A percentile compares a stretch with the other conserved stretches of the same genome.
Evolutionary conservation across 2,113 vertebrate genomes (phyloP).

Genomic region (Chrysemys picta): DNA sequence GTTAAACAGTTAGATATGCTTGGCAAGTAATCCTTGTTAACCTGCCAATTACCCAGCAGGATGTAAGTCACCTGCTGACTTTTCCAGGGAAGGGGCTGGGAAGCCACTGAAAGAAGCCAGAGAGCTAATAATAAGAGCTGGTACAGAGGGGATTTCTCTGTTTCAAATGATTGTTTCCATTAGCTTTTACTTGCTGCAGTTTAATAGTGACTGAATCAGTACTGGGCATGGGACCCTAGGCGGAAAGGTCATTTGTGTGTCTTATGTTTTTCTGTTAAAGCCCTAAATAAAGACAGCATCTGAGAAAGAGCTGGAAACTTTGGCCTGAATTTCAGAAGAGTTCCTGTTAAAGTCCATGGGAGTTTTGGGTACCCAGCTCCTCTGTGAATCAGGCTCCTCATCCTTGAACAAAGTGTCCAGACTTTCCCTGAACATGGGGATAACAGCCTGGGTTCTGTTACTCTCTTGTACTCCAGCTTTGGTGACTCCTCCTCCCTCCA

Average conservation of each 20-base stretch:
- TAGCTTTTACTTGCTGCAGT: not conserved
- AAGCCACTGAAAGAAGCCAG: not conserved
- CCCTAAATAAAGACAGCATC: not conserved
- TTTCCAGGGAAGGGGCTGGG: not conserved
- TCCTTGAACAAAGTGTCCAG: not conserved
- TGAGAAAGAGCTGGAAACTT: not conserved
- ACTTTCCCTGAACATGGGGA: not conserved
- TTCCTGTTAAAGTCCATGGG: not conserved
- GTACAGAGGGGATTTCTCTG: not conserved
- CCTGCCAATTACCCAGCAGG: not conserved
- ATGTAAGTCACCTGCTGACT: not conserved
- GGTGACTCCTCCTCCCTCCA: not conserved
- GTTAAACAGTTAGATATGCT: slow-evolving; percentile 27
- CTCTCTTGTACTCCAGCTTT: not conserved
- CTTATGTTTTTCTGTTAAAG: not conserved
- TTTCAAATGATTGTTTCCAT: not conserved
- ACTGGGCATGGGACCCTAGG: not conserved
- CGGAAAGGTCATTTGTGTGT: not conserved
- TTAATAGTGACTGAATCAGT: not conserved
- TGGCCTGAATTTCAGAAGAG: not conserved
- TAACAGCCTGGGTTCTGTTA: not conserved
- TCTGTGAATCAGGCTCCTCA: slow-evolving; percentile 20
- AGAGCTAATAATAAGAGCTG: not conserved
- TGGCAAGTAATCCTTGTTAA: slow-evolving; percentile 15
- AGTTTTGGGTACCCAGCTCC: slow-evolving; percentile 11